Percentiles rank a stretch among this genome's conserved stretches.
Evolutionary conservation across 2,113 vertebrate genomes (phyloP).

Genomic region (Capreolus pygargus): DNA sequence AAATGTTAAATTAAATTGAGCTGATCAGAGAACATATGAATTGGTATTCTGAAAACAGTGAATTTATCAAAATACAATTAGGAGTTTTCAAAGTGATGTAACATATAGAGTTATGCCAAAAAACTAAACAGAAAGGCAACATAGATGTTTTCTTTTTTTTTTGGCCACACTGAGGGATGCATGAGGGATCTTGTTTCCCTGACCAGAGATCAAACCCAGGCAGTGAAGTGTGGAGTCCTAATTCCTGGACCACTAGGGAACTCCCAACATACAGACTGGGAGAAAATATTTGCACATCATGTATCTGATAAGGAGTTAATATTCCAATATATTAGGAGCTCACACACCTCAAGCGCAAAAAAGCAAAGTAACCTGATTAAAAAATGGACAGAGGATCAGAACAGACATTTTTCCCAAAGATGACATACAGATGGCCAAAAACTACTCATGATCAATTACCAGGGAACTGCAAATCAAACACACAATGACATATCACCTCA

Average conservation of each 20-base stretch:
- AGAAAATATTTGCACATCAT: not conserved
- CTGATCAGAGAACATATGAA: not conserved
- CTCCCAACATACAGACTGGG: not conserved
- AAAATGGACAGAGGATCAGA: not conserved
- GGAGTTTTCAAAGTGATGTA: not conserved
- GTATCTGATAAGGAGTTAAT: not conserved
- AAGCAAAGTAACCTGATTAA: not conserved
- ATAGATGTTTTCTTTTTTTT: not conserved
- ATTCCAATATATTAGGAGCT: not conserved
- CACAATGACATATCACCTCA: not conserved
- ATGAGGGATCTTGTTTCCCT: not conserved
- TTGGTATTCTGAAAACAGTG: not conserved
- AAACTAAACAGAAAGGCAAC: not conserved
- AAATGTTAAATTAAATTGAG: not conserved
- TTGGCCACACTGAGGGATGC: not conserved
- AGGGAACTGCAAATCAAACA: not conserved
- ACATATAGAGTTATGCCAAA: not conserved
- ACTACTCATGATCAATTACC: not conserved
- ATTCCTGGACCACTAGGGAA: not conserved
- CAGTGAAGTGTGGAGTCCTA: not conserved
- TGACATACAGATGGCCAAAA: not conserved
- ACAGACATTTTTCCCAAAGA: not conserved
- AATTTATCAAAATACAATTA: not conserved
- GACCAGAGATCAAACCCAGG: not conserved
- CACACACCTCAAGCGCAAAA: not conserved